These are phyloP conservation scores for Drosophila aff. DNA, from an alignment of 1,140 invertebrate genomes.

Conservation along the genomic window DNA sequence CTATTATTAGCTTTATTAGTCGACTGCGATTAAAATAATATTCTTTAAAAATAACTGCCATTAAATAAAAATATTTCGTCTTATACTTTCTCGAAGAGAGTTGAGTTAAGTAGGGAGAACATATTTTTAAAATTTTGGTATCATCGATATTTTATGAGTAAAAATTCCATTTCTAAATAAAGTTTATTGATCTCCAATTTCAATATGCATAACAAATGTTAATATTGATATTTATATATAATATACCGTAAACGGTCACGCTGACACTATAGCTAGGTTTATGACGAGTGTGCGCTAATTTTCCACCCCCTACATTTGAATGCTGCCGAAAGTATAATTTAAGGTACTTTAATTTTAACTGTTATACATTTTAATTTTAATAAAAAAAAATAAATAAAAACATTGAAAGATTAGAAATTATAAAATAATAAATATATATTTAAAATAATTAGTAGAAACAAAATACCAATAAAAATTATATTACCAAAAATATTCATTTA, in stretches of 20 bases:
- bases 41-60: neutral
- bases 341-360: too few species aligned
- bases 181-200: too few species aligned
- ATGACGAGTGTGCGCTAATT: neutral
- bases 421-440: neutral
- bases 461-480: neutral
- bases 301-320: neutral
- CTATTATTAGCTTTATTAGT: neutral
- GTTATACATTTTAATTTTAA: too few species aligned
- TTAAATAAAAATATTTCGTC: too few species aligned
- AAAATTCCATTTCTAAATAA: too few species aligned
- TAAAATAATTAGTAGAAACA: neutral
- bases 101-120: neutral
- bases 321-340: neutral
- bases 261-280: neutral
- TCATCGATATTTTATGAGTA: too few species aligned
- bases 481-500: too few species aligned
- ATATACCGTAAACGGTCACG: neutral
- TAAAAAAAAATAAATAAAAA: too few species aligned
- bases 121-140: too few species aligned
- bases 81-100: neutral
- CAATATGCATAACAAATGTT: too few species aligned
- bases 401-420: neutral
- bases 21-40: neutral
- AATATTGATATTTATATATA: too few species aligned